Conservation (phyloP, 2,888 invertebrate species). For the Hydraecia micacea region DNA sequence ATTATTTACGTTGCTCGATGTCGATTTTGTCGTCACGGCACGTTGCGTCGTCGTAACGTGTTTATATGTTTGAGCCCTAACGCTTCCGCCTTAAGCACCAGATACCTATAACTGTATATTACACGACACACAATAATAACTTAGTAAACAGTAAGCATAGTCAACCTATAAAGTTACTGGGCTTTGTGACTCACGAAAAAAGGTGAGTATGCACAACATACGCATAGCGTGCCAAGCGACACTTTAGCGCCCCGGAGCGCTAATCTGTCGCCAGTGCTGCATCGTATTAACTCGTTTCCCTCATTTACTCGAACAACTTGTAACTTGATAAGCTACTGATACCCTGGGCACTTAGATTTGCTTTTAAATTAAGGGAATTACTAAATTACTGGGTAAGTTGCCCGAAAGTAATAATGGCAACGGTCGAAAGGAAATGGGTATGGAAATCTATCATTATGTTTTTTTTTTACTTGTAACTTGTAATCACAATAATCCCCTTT, state of each 20-base stretch:
- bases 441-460: neutral
- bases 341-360: slow-evolving; percentile 47
- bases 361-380: slow-evolving; percentile 37
- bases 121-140: neutral
- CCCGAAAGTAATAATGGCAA: neutral
- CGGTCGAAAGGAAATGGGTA: neutral
- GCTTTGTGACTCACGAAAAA: slow-evolving; percentile 36
- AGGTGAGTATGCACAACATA: slow-evolving; percentile 18
- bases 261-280: slow-evolving; percentile 57
- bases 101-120: neutral
- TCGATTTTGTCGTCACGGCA: no score
- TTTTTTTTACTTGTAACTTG: neutral
- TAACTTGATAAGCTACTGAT: slow-evolving; percentile 56
- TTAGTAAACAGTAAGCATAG: neutral
- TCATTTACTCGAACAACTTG: slow-evolving; percentile 50
- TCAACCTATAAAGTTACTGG: neutral
- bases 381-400: slow-evolving; percentile 3
- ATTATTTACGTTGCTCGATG: no score
- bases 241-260: slow-evolving; percentile 48
- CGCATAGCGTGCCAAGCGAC: slow-evolving; percentile 50
- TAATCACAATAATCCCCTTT: neutral
- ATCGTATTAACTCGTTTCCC: slow-evolving; percentile 54
- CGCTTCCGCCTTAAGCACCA: no score
- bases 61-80: no score
- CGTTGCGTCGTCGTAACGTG: no score